Conservation (phyloP, 2,113 vertebrate genomes). For the Rhizomys pruinosus region DNA sequence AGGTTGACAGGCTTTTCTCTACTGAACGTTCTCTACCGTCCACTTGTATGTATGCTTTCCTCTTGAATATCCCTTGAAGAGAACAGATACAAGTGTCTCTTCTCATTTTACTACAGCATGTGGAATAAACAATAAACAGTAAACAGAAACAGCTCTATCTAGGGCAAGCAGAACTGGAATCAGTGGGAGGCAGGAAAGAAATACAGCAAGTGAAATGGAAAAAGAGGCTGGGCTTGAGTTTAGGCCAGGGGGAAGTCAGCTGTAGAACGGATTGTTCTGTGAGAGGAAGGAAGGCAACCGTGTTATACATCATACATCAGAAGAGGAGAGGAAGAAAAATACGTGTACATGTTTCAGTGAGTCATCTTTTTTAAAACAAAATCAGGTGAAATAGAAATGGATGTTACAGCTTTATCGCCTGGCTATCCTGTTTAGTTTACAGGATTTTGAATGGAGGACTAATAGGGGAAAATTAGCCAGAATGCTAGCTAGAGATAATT, state of each 20-base stretch:
- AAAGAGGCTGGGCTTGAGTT: slow-evolving; percentile 62
- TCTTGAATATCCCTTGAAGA: neutral
- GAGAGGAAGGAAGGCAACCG: slow-evolving; percentile 71
- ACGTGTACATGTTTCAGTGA: slow-evolving; percentile 28
- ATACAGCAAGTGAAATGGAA: slow-evolving; percentile 51
- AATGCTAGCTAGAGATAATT: slow-evolving; percentile 30
- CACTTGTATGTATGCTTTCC: neutral
- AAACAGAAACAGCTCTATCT: neutral
- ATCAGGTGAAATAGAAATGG: slow-evolving; percentile 22
- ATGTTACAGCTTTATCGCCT: neutral
- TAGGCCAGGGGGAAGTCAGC: slow-evolving; percentile 45
- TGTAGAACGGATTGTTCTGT: slow-evolving; percentile 20
- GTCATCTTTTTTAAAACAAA: slow-evolving; percentile 71
- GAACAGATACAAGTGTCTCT: neutral
- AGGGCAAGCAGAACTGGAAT: slow-evolving; percentile 2
- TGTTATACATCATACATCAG: slow-evolving; percentile 27
- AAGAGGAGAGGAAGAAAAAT: slow-evolving; percentile 37
- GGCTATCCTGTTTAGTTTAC: neutral
- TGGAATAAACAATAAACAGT: neutral
- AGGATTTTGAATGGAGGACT: slow-evolving; percentile 32
- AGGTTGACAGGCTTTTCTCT: neutral
- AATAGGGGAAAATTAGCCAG: neutral
- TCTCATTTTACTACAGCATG: neutral
- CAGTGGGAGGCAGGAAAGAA: slow-evolving; percentile 41
- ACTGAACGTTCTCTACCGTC: neutral